Conservation (phyloP, 1,140 invertebrate genomes). For the Penaeus japonicus region DNA sequence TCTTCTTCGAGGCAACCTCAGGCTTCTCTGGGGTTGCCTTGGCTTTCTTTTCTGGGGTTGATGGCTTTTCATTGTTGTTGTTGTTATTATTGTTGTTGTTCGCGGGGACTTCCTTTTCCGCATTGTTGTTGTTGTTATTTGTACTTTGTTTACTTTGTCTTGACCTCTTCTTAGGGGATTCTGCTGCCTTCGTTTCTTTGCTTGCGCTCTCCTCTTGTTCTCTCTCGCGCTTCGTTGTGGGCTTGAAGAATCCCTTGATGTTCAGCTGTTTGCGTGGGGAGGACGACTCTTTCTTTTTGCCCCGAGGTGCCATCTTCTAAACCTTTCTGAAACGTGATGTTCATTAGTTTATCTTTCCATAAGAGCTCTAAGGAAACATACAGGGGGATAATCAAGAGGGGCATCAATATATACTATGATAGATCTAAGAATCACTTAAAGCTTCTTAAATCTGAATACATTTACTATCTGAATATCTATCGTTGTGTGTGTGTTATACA, state of each 20-base stretch:
- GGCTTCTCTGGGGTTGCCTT: background rate
- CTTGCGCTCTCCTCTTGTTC: background rate
- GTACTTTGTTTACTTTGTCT: background rate
- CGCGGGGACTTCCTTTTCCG: background rate
- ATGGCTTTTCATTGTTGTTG: background rate
- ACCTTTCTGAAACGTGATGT: background rate
- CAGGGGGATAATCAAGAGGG: too few species aligned
- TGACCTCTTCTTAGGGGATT: background rate
- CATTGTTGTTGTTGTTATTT: slow-evolving; percentile 1
- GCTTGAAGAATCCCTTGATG: background rate
- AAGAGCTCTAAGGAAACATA: too few species aligned
- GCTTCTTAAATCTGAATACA: too few species aligned
- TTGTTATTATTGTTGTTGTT: background rate
- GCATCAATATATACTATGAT: too few species aligned
- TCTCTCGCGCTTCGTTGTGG: background rate
- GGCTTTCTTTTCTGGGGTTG: background rate
- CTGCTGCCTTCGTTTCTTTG: background rate
- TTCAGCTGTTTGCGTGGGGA: background rate
- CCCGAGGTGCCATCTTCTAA: slow-evolving; percentile 14
- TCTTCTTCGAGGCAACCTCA: too few species aligned
- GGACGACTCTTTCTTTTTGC: slow-evolving; percentile 1
- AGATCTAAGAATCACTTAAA: too few species aligned
- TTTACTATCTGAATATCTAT: too few species aligned
- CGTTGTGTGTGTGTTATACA: too few species aligned
- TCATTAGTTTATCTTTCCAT: background rate